phyloP scores from a whole-genome alignment of 2,113 vertebrate genomes.

The Pachypanchax playfairii region DNA sequence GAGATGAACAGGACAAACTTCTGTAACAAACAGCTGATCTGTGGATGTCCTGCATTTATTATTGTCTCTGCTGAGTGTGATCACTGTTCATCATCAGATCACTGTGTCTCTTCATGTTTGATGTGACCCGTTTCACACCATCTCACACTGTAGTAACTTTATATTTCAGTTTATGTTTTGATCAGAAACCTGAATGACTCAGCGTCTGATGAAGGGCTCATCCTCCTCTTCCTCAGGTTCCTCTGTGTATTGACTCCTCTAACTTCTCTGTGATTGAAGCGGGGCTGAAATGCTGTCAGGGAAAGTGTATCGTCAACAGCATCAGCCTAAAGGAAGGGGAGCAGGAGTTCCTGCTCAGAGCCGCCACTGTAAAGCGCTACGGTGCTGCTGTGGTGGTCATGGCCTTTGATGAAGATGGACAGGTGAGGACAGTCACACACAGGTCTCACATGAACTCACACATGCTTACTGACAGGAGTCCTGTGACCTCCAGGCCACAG shows the following conservation, averaged over 20 bases:
- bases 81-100: too few species aligned
- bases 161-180: too few species aligned
- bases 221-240: conserved; percentile 81
- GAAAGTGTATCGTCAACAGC: conserved; percentile 97
- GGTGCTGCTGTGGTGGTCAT: conserved; percentile 95
- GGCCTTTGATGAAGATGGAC: conserved; percentile 96
- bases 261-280: conserved; percentile 95
- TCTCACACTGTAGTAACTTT: too few species aligned
- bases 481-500: conserved; percentile 84
- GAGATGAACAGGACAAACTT: neutral
- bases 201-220: too few species aligned
- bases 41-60: too few species aligned
- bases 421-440: conserved; percentile 75
- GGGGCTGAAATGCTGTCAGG: conserved; percentile 94
- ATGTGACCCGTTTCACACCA: too few species aligned
- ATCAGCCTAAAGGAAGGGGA: conserved; percentile 98
- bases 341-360: conserved; percentile 87
- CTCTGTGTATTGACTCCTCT: conserved; percentile 96
- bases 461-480: neutral
- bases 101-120: too few species aligned
- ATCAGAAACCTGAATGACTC: too few species aligned
- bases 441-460: neutral
- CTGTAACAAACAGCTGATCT: too few species aligned
- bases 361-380: conserved; percentile 85
- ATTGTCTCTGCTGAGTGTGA: too few species aligned